Evolutionary conservation across 2,888 invertebrate species (phyloP).

Genomic region (Dendrolimus pini): DNA sequence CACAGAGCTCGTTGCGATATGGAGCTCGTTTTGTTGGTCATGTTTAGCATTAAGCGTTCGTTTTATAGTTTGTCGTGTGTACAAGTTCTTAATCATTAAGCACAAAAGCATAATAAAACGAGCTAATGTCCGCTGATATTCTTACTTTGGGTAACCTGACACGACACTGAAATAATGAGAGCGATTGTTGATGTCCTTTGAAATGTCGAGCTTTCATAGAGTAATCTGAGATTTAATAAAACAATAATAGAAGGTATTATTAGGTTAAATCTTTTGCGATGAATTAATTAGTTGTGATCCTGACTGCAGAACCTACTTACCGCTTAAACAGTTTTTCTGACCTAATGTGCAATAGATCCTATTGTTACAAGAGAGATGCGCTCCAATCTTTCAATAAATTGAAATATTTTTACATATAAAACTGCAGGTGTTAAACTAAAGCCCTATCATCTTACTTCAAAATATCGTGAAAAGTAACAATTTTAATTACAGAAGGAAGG

Average conservation of each 20-base stretch:
- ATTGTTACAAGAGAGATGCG: neutral
- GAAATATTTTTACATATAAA: too few relatives aligned
- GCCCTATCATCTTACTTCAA: too few relatives aligned
- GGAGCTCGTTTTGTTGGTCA: too few relatives aligned
- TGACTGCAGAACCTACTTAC: too few relatives aligned
- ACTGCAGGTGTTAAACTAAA: too few relatives aligned
- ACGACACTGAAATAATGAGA: slow-evolving; percentile 10
- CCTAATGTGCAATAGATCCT: neutral
- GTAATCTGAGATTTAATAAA: neutral
- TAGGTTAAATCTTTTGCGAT: too few relatives aligned
- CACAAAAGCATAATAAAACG: slow-evolving; percentile 23
- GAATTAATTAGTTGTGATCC: too few relatives aligned
- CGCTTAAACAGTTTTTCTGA: slow-evolving; percentile 2
- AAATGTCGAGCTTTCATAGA: neutral
- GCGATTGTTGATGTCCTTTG: neutral
- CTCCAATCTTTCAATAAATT: too few relatives aligned
- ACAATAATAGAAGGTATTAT: neutral
- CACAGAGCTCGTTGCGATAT: too few relatives aligned
- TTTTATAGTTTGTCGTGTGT: neutral
- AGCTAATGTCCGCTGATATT: slow-evolving; percentile 46
- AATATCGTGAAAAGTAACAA: too few relatives aligned
- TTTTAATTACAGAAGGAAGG: too few relatives aligned
- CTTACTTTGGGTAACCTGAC: slow-evolving; percentile 24
- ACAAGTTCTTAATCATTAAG: slow-evolving; percentile 1
- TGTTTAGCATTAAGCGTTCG: too few relatives aligned